Evolutionary conservation across 2,113 vertebrate species (phyloP).

Genomic region (Lathamus discolor): DNA sequence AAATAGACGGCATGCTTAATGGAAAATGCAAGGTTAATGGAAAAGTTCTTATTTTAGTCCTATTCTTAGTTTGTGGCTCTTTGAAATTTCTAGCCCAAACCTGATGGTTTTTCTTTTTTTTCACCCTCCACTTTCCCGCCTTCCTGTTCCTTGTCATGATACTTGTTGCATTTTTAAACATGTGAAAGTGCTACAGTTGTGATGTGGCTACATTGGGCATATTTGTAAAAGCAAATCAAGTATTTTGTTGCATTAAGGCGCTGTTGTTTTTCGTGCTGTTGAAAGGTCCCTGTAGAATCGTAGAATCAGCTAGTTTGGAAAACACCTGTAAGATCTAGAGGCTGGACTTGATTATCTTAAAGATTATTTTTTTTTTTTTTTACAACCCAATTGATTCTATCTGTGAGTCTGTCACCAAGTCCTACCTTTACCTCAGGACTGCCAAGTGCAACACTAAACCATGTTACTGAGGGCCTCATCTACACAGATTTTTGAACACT

Average conservation of each 20-base stretch:
- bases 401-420: neutral
- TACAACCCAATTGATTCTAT: neutral
- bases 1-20: neutral
- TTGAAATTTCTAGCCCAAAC: neutral
- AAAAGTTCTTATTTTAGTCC: neutral
- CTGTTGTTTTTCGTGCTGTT: neutral
- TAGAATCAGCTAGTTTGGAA: neutral
- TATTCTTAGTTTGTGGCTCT: neutral
- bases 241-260: neutral
- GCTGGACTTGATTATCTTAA: neutral
- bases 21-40: neutral
- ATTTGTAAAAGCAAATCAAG: neutral
- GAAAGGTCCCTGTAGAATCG: neutral
- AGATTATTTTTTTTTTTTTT: neutral
- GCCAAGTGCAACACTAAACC: neutral
- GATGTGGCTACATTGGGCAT: neutral
- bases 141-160: neutral
- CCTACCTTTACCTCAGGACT: neutral
- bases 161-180: neutral
- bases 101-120: neutral
- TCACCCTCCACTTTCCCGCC: rapidly evolving
- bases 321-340: neutral
- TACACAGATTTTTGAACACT: neutral
- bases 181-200: neutral
- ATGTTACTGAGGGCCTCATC: neutral